These are phyloP conservation scores for Thymelicus sylvestris DNA, from an alignment of 2,888 invertebrate genomes.

Conservation along the genomic window DNA sequence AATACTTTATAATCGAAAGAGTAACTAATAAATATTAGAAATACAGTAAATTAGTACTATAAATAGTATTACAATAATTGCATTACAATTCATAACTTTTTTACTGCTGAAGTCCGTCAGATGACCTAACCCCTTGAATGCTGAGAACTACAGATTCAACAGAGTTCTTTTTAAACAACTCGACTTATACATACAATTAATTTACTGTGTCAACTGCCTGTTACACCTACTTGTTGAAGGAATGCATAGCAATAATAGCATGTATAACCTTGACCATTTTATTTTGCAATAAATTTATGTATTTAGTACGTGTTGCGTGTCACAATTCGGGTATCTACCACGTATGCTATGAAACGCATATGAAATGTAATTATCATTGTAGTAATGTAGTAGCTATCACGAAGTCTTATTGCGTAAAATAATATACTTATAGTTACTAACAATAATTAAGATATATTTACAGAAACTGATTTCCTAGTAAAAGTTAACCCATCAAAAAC, in stretches of 20 bases:
- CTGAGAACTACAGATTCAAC: too few relatives aligned
- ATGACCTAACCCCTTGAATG: too few relatives aligned
- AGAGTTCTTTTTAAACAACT: too few relatives aligned
- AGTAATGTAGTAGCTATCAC: neutral
- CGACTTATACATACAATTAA: neutral
- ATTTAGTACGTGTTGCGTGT: slow-evolving; percentile 41
- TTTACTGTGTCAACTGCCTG: slow-evolving; percentile 10
- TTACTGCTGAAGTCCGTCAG: too few relatives aligned
- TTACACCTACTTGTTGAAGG: slow-evolving; percentile 15
- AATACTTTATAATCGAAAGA: too few relatives aligned
- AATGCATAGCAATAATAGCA: slow-evolving; percentile 23
- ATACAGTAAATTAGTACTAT: too few relatives aligned
- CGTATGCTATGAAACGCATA: slow-evolving; percentile 20
- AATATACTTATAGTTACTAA: neutral
- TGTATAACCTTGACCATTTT: slow-evolving; percentile 46
- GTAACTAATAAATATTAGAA: too few relatives aligned
- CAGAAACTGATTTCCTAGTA: too few relatives aligned
- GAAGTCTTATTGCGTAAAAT: slow-evolving; percentile 1
- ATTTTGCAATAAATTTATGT: slow-evolving; percentile 39
- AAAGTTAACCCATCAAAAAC: too few relatives aligned
- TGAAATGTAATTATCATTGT: slow-evolving; percentile 11
- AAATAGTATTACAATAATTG: too few relatives aligned
- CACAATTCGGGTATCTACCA: slow-evolving; percentile 26
- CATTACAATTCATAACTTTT: too few relatives aligned
- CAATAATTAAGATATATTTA: too few relatives aligned